phyloP scores from a whole-genome alignment of 2,797 vertebrate genomes.

The Acrossocheilus fasciatus region DNA sequence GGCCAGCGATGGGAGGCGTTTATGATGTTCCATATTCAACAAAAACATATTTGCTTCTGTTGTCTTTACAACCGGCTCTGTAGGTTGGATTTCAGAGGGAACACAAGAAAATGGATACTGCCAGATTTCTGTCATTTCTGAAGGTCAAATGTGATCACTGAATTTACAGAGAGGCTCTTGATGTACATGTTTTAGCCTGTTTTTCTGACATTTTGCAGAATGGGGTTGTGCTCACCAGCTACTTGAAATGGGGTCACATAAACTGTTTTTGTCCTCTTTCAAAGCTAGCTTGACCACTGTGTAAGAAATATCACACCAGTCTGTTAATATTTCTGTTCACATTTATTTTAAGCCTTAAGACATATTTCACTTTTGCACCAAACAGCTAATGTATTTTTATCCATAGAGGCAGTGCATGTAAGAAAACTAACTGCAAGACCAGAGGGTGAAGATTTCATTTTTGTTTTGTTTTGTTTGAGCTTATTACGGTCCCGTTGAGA shows the following conservation, averaged over 20 bases:
- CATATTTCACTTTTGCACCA: background rate
- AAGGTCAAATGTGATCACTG: constrained; percentile 70
- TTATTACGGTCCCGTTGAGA: background rate
- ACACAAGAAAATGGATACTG: constrained; percentile 46
- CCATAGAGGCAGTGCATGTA: background rate
- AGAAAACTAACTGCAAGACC: background rate
- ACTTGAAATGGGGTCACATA: constrained; percentile 64
- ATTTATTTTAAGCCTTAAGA: background rate
- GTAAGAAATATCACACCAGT: background rate
- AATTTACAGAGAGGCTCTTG: constrained; percentile 66
- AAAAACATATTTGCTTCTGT: constrained; percentile 44
- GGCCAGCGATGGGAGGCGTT: constrained; percentile 35
- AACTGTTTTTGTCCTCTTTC: background rate
- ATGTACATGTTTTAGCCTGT: constrained; percentile 63
- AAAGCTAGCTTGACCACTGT: constrained; percentile 2
- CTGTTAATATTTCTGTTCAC: constrained; percentile 15
- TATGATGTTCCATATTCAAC: constrained; percentile 51
- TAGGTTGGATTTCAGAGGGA: constrained; percentile 69
- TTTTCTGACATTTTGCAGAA: constrained; percentile 52
- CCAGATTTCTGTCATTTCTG: constrained; percentile 70
- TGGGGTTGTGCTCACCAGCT: constrained; percentile 59
- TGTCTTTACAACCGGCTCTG: constrained; percentile 32
- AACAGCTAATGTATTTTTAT: background rate
- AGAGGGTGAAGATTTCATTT: background rate
- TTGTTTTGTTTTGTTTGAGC: background rate